Percentiles rank a stretch among this genome's conserved stretches.
Evolutionary conservation across 2,113 vertebrate genomes (phyloP).

Genomic region (Callipepla californica): DNA sequence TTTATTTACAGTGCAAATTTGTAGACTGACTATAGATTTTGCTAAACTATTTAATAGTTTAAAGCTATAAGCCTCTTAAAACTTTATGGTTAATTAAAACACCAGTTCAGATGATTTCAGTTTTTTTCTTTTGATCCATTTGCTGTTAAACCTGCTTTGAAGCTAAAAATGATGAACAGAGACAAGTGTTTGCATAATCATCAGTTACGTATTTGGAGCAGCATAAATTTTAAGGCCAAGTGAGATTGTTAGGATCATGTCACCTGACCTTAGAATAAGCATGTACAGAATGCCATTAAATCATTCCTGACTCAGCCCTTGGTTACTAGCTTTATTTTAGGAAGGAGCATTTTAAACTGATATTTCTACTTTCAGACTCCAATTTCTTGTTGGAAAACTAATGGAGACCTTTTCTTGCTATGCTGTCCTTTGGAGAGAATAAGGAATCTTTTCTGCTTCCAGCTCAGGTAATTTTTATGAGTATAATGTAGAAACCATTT

Average conservation of each 20-base stretch:
- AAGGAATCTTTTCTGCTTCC: background rate
- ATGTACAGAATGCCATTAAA: background rate
- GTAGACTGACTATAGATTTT: background rate
- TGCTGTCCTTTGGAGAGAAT: background rate
- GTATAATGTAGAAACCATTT: background rate
- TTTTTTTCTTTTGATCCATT: background rate
- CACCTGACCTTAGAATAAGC: background rate
- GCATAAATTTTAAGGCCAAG: background rate
- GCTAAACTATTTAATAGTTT: background rate
- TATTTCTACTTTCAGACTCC: background rate
- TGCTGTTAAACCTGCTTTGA: background rate
- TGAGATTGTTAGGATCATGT: background rate
- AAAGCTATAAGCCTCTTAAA: background rate
- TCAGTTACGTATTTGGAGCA: background rate
- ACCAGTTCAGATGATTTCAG: background rate
- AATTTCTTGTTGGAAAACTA: background rate
- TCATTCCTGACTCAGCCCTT: background rate
- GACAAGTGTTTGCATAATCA: background rate
- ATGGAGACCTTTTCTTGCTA: background rate
- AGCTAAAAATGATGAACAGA: background rate
- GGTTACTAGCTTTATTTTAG: background rate
- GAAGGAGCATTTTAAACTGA: background rate
- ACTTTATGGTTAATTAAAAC: background rate
- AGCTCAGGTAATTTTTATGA: background rate
- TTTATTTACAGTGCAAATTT: background rate